Percentiles rank a stretch among this genome's conserved stretches.
Conservation (phyloP, 2,113 vertebrate genomes). For the Poecile atricapillus region DNA sequence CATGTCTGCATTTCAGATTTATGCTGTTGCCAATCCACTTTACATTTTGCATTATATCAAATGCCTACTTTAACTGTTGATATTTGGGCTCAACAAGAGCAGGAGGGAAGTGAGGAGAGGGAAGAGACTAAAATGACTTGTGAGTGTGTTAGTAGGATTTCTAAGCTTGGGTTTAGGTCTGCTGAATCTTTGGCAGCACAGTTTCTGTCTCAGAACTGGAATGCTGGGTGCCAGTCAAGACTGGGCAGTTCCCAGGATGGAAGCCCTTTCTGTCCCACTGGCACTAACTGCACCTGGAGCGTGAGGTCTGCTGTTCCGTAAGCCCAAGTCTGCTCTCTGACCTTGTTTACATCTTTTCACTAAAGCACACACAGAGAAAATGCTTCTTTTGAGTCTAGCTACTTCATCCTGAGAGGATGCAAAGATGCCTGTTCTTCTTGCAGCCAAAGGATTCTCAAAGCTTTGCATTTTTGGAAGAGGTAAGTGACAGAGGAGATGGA, state of each 20-base stretch:
- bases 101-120: not conserved
- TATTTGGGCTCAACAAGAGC: not conserved
- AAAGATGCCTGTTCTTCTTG: not conserved
- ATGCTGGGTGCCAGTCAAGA: not conserved
- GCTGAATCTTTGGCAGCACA: not conserved
- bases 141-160: not conserved
- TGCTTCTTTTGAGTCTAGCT: not conserved
- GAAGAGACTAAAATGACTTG: not conserved
- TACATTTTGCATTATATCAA: not conserved
- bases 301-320: fast-evolving
- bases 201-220: not conserved
- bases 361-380: not conserved
- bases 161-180: not conserved
- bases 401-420: not conserved
- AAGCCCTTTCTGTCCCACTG: not conserved
- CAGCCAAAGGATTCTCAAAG: not conserved
- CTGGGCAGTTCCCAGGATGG: not conserved
- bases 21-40: not conserved
- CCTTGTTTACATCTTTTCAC: not conserved
- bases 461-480: not conserved
- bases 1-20: not conserved
- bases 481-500: not conserved
- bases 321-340: not conserved
- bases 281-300: not conserved
- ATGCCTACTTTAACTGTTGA: not conserved